phyloP scores from a whole-genome alignment of 1,140 invertebrate species.

The Drosophila repletoides region DNA sequence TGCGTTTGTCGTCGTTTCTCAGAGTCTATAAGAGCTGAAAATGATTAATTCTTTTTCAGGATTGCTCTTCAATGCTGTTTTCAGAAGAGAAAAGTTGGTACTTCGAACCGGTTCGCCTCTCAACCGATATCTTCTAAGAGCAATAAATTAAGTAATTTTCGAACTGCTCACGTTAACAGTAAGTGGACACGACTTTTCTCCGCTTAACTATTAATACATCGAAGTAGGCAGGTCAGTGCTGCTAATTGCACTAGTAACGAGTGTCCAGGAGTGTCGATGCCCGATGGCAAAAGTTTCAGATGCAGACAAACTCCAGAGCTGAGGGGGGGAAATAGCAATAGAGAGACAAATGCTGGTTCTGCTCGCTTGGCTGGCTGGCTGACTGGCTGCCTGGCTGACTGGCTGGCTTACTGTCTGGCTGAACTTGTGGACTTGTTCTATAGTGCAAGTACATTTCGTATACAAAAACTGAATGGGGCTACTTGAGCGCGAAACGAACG shows the following conservation, averaged over 20 bases:
- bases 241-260: slow-evolving; percentile 39
- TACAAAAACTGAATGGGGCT: slow-evolving; percentile 49
- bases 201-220: slow-evolving; percentile 47
- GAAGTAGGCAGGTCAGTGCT: slow-evolving; percentile 29
- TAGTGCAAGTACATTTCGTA: slow-evolving; percentile 42
- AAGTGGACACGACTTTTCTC: slow-evolving; percentile 13
- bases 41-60: too few relatives aligned
- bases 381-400: slow-evolving; percentile 1
- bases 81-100: too few relatives aligned
- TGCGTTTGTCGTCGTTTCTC: too few relatives aligned
- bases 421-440: slow-evolving; percentile 18
- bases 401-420: neutral
- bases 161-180: slow-evolving; percentile 11
- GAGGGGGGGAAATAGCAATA: neutral
- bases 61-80: too few relatives aligned
- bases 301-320: neutral
- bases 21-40: too few relatives aligned
- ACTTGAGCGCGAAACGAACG: slow-evolving; percentile 39
- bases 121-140: too few relatives aligned
- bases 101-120: too few relatives aligned
- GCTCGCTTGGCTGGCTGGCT: slow-evolving; percentile 6
- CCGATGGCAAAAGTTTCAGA: slow-evolving; percentile 18
- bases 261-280: slow-evolving; percentile 25
- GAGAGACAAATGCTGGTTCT: neutral
- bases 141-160: neutral